These are phyloP conservation scores for Biston betularia DNA, from an alignment of 2,888 invertebrate genomes.

Conservation along the genomic window DNA sequence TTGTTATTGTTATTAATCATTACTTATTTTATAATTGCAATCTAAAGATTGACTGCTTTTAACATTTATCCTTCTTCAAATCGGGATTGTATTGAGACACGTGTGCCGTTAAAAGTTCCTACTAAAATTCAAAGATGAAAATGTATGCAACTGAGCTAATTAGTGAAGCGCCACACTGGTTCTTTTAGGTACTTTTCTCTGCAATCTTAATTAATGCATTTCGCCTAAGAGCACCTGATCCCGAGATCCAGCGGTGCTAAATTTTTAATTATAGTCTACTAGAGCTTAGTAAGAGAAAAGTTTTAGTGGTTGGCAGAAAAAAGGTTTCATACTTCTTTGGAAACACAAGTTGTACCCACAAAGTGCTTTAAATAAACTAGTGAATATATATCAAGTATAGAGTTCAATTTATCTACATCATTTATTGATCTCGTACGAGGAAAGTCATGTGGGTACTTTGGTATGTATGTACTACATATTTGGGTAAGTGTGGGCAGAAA, in stretches of 20 bases:
- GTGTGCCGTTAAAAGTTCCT: constrained; percentile 1
- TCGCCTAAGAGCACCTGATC: constrained; percentile 71
- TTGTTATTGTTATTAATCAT: constrained; percentile 31
- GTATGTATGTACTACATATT: too few species aligned
- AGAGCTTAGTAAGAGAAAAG: constrained; percentile 36
- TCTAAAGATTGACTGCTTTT: constrained; percentile 1
- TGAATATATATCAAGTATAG: not conserved
- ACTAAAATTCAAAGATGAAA: constrained; percentile 33
- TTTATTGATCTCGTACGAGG: not conserved
- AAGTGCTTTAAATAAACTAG: not conserved
- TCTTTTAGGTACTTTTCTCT: constrained; percentile 64
- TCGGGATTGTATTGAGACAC: constrained; percentile 1
- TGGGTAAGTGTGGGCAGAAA: not conserved
- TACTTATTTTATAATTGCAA: constrained; percentile 9
- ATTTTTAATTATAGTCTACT: constrained; percentile 68
- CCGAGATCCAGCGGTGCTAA: constrained; percentile 61
- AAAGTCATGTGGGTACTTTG: constrained; percentile 14
- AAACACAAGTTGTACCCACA: not conserved
- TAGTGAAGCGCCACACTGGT: constrained; percentile 57
- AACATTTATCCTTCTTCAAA: not conserved
- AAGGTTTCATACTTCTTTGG: not conserved
- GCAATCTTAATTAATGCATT: constrained; percentile 75
- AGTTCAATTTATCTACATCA: not conserved
- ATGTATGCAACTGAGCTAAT: constrained; percentile 61
- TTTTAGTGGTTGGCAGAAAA: constrained; percentile 13